Conservation (phyloP, 2,113 vertebrate species). For the Speoplatyrhinus poulsoni region DNA sequence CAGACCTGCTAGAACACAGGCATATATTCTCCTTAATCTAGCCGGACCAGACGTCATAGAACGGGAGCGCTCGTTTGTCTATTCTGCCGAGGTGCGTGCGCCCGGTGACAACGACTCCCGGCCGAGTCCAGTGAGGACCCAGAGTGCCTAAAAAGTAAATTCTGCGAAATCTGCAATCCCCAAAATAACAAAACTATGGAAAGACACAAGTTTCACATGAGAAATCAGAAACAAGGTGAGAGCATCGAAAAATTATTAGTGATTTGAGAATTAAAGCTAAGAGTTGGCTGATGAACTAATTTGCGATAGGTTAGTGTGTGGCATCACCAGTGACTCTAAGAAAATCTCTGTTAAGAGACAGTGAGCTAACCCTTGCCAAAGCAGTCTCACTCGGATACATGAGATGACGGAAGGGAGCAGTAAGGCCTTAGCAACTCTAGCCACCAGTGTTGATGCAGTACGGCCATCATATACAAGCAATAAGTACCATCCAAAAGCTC, state of each 20-base stretch:
- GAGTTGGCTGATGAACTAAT: neutral
- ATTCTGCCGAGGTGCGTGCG: neutral
- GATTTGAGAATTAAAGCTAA: neutral
- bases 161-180: neutral
- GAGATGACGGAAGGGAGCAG: neutral
- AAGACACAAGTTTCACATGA: neutral
- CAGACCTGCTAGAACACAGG: conserved; percentile 12
- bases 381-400: neutral
- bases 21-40: conserved; percentile 26
- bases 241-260: neutral
- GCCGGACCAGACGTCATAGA: conserved; percentile 37
- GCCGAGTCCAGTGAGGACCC: conserved; percentile 31
- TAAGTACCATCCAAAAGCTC: no score
- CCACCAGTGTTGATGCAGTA: neutral
- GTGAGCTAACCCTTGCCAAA: neutral
- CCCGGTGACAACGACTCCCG: neutral
- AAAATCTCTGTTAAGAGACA: neutral
- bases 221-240: neutral
- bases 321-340: neutral
- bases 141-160: neutral
- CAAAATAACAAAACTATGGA: neutral
- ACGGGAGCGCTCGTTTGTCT: conserved; percentile 24
- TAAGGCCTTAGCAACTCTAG: neutral
- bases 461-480: neutral
- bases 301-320: neutral